phyloP scores from a whole-genome alignment of 2,113 vertebrate genomes.

The Poeciliopsis prolifica region DNA sequence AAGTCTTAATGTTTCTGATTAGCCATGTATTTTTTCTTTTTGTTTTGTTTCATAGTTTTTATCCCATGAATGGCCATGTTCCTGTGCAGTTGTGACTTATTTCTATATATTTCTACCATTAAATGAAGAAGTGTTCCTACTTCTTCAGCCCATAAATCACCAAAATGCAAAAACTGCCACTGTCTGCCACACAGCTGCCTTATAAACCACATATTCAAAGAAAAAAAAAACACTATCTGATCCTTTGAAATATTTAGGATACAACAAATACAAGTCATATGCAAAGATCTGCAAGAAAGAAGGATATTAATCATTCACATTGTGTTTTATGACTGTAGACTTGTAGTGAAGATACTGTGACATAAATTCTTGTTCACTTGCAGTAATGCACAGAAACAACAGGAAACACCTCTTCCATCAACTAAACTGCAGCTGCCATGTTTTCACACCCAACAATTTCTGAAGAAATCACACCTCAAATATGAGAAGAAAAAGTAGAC shows the following conservation, averaged over 20 bases:
- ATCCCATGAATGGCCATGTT: background rate
- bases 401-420: constrained; percentile 9
- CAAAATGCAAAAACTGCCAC: background rate
- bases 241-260: background rate
- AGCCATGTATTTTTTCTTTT: background rate
- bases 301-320: constrained; percentile 9
- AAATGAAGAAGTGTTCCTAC: no score
- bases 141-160: no score
- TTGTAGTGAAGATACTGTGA: constrained; percentile 51
- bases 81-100: background rate
- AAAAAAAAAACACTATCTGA: background rate
- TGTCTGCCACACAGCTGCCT: background rate
- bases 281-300: constrained; percentile 9
- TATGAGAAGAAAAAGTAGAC: background rate
- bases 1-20: background rate
- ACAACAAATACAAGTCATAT: background rate
- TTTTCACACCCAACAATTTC: background rate
- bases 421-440: background rate
- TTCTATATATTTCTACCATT: no score
- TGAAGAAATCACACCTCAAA: constrained; percentile 14
- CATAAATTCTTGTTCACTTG: constrained; percentile 5
- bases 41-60: background rate
- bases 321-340: constrained; percentile 17
- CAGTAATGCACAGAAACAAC: background rate
- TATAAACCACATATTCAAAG: background rate